Conservation (phyloP, 2,888 invertebrate genomes). For the Zygogramma bicolorata region DNA sequence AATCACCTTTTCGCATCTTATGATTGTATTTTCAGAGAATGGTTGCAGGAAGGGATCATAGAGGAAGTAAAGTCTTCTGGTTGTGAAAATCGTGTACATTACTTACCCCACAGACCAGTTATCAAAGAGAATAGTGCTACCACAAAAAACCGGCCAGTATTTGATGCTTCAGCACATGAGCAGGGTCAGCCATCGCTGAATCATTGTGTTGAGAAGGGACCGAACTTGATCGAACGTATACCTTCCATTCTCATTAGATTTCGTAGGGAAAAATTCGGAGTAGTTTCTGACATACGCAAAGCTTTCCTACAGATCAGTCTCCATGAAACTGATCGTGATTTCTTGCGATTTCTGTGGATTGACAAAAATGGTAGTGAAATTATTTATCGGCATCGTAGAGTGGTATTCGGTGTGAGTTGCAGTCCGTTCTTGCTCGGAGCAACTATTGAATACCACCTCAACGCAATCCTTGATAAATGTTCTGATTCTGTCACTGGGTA, state of each 20-base stretch:
- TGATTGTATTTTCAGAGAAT: constrained; percentile 31
- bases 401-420: constrained; percentile 33
- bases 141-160: constrained; percentile 49
- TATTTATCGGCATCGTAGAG: constrained; percentile 22
- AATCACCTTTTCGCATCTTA: constrained; percentile 15
- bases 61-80: constrained; percentile 20
- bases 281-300: constrained; percentile 52
- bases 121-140: constrained; percentile 21
- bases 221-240: constrained; percentile 33
- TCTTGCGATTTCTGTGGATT: constrained; percentile 52
- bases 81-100: not conserved
- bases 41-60: constrained; percentile 33
- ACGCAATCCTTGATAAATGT: not conserved
- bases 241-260: constrained; percentile 40
- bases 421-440: constrained; percentile 41
- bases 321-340: constrained; percentile 48
- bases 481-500: not conserved
- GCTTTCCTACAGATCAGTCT: constrained; percentile 57
- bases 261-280: constrained; percentile 41
- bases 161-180: constrained; percentile 51
- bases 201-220: constrained; percentile 43
- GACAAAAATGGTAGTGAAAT: too few relatives aligned
- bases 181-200: constrained; percentile 49
- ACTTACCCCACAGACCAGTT: not conserved
- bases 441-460: constrained; percentile 36